Evolutionary conservation across 2,888 invertebrate genomes (phyloP), one percentile per base, ranked within the genome.

Genomic region (Papilio demoleus): DNA sequence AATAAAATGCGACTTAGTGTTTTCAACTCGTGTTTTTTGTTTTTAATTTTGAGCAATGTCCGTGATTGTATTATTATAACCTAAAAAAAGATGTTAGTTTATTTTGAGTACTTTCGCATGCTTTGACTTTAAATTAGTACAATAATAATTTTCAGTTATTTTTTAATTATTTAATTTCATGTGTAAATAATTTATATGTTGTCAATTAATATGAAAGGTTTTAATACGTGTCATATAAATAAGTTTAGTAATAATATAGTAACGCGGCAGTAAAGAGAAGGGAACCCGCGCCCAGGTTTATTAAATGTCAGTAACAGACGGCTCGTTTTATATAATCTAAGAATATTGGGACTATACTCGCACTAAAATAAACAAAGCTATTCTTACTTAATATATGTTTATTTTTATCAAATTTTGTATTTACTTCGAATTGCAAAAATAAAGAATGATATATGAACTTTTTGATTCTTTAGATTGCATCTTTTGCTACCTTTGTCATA

Each of bases 241-340:
- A 36, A 58, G 19, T 36, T 36, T 58, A 36, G 36, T 58, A 36
- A 36, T 34, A 17, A 58, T 58, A 17, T 58, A 45, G 50, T 34
- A 53, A 27, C 27, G 17, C 59, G 66, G 67, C 42, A 42, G 53
- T 45, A 69, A 72, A 76, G 71, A 74, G 73, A 71, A 75, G 73
- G 74, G 65, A 65, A 67, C 19, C 42, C 60, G 58, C 27, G 67
- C 82, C 80, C 82, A 80, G 85, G 85, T 84, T 86, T 87, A 87
- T 86, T 86, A 87, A 87, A 87, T 79, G 87, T 87, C 87, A 86
- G 80, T 73, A 79, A 72, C 87, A 87, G 76, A 78, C 82, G 87
- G 85, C 80, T 73, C 79, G 75, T 73, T 76, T 73, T 76, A 74
- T 68, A 45, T 53, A 65, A 69, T 65, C 19, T 65, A 34, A 60